Evolutionary conservation across 2,888 invertebrate species (phyloP).

Genomic region (Drosophila greeni): DNA sequence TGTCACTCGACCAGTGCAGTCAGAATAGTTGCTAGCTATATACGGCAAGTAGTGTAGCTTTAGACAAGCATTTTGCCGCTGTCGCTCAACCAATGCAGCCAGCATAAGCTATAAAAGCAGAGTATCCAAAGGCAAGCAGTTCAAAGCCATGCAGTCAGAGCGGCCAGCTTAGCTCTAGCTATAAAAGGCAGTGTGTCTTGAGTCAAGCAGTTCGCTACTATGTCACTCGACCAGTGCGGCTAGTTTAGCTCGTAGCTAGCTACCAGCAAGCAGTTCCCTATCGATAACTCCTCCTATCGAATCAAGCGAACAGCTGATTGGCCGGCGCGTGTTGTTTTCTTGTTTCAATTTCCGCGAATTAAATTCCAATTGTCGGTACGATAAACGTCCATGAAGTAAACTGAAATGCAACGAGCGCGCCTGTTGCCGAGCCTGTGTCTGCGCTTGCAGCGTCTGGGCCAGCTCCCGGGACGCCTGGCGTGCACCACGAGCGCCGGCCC

Average conservation of each 20-base stretch:
- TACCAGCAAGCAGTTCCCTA: background rate
- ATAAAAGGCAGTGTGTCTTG: no score
- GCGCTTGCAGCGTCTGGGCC: constrained; percentile 17
- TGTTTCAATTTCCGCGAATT: constrained; percentile 3
- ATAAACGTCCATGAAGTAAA: constrained; percentile 9
- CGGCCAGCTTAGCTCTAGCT: background rate
- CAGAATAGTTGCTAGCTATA: no score
- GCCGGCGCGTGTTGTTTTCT: constrained; percentile 31
- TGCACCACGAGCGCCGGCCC: background rate
- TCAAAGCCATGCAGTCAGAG: no score
- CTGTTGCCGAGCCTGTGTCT: constrained; percentile 40
- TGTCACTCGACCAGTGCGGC: no score
- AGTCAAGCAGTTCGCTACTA: no score
- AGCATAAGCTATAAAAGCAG: no score
- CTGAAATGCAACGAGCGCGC: constrained; percentile 44
- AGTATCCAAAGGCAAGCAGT: no score
- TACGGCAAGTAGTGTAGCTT: no score
- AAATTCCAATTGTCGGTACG: background rate
- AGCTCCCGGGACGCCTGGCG: background rate
- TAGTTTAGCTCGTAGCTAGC: no score
- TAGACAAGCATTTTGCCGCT: no score
- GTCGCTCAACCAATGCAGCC: no score
- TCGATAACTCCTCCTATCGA: background rate
- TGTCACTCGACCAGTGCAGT: no score
- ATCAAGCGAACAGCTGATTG: constrained; percentile 16